Evolutionary conservation across 2,113 vertebrate species (phyloP), one percentile per base, ranked within the genome.

Genomic region (Tachysurus fulvidraco): DNA sequence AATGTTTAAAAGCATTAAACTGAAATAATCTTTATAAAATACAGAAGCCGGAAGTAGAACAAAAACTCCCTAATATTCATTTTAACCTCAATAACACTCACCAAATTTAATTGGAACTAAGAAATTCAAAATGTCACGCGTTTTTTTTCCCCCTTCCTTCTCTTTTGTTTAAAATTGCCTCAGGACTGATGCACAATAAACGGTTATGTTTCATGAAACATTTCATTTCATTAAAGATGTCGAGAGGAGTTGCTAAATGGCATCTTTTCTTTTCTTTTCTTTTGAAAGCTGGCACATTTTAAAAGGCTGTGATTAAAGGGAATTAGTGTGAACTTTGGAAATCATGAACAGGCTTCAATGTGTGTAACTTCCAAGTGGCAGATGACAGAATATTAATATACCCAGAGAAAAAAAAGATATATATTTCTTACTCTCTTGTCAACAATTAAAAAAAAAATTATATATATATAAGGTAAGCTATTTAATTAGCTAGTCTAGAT

Each of bases 291-390:
- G 79, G 55, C 44, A 81, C 74, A 36, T 85, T 84, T 84, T 88
- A 88, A 89, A 88, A 85, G 85, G 71, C 67, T 85, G 59, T 89
- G 80, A 90, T 91, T 89, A 88, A 85, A 86, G 65, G 36, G 71
- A 88, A 90, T 84, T 87, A 85, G 82, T 59, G 86, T 88, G 86
- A 88, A 89, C 83, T 91, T 88, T 78, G 54, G 64, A 85, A 88
- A 83, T 86, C 64, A 79, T 50, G 21, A 83, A 83, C 88, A 81
- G 55, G 52, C 85, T 85, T 86, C 79, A 88, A 81, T 71, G n/a
- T 23, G 23, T 76, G 41, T 85, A 77, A 74, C 36, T 83, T 85
- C 50, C 16, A 59, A 16, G 23, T 50, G 54, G 8, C 28, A 69
- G 28, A 78, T 54, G 19, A 85, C n/a, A 17, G 17, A 23, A 9